Base-by-base conservation (phyloP, 2,113 vertebrate genomes). In the Hypocryptadius cinnamomeus region DNA sequence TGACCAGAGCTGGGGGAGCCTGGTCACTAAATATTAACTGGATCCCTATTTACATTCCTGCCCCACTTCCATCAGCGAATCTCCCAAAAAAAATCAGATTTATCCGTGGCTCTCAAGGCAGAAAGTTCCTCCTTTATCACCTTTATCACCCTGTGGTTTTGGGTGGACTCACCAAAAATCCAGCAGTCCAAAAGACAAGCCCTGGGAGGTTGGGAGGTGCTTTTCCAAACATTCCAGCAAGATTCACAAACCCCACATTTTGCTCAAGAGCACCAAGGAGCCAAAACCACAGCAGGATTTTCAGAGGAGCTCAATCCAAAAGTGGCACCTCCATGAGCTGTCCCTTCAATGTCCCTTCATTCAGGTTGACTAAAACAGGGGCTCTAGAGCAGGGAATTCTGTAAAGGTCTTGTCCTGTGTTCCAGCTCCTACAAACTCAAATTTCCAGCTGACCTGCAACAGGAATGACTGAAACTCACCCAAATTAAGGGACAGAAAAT, bases 41-140 rank as follows among this genome's bases (percentile, higher is more conserved):
- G 60, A 57, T 83, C 28, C 68, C 76, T 87, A 42, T 87, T 93
- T 94, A 94, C 71, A 83, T 70, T 88, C 70, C 51, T 89, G 79
- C 17, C 35, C 18, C 65, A 15, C 42, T 57, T 24, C 21, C 60
- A 27, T 44, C 65, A 60, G 47, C 25, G 15, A 15, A 7, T 61
- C 30, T 72, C 79, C 44, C 37, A 17, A n/a, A 35, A 20, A 85
- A n/a, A 65, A 44, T 42, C 15, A 31, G 56, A 20, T 56, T 56
- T n/a, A 60, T 24, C 15, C 5, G 4, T 7, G 48, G 63, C 64
- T 66, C 61, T 61, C 59, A 66, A 20, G 45, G n/a, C 28, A 89
- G 48, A 5, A 74, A 89, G 69, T 90, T 53, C 54, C 60, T 59
- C 85, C 53, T 88, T 54, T 16, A 68, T 57, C 54, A 14, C 39